phyloP scores from a whole-genome alignment of 2,888 invertebrate genomes.

The Andrena haemorrhoa region DNA sequence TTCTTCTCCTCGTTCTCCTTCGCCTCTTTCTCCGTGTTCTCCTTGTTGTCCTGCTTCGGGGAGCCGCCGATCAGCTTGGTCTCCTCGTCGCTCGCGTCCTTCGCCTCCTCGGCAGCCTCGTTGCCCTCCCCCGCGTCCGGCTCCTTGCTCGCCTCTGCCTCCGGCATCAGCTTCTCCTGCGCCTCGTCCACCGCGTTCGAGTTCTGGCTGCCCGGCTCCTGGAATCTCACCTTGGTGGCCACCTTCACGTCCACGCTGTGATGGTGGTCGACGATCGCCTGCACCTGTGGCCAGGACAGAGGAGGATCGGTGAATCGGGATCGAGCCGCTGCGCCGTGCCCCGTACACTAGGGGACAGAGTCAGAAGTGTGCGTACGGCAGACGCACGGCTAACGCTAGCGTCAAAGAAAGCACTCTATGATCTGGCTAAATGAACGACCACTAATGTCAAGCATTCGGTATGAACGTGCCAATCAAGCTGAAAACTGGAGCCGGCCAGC shows the following conservation, averaged over 20 bases:
- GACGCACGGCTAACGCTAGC: constrained; percentile 76
- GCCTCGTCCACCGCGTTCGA: constrained; percentile 82
- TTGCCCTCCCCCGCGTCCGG: constrained; percentile 71
- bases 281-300: constrained; percentile 88
- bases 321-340: background rate
- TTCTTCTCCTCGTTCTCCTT: constrained; percentile 82
- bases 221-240: constrained; percentile 94
- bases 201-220: constrained; percentile 88
- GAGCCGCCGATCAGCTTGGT: constrained; percentile 75
- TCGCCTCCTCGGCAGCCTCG: constrained; percentile 77
- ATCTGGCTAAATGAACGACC: constrained; percentile 74
- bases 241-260: constrained; percentile 91
- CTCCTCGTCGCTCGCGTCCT: constrained; percentile 81
- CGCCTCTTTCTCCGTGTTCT: constrained; percentile 80
- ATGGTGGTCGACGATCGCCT: constrained; percentile 96
- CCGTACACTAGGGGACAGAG: constrained; percentile 56
- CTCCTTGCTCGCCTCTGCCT: constrained; percentile 71
- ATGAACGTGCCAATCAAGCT: constrained; percentile 82
- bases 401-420: constrained; percentile 81
- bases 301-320: background rate
- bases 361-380: constrained; percentile 45
- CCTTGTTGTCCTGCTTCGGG: constrained; percentile 80
- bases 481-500: constrained; percentile 65
- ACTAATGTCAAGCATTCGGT: constrained; percentile 79
- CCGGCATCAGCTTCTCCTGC: constrained; percentile 77